Percentiles rank a stretch among this genome's conserved stretches.
These are phyloP conservation scores for Teleogryllus oceanicus DNA, from an alignment of 2,888 invertebrate genomes.

Conservation along the genomic window DNA sequence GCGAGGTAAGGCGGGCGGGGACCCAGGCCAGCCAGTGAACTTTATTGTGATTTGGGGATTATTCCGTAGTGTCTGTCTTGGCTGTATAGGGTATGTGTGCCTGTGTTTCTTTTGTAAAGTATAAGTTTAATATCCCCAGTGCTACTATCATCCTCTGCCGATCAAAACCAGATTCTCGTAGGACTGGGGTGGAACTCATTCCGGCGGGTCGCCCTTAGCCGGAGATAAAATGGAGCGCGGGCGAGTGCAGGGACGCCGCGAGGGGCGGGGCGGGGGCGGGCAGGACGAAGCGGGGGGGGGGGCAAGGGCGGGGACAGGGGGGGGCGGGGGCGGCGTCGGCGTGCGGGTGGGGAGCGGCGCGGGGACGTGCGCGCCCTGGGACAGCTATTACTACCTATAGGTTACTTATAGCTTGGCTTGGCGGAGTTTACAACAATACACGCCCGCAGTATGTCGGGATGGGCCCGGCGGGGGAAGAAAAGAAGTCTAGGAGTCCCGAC, in stretches of 20 bases:
- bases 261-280: neutral
- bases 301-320: neutral
- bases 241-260: slow-evolving; percentile 1
- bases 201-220: slow-evolving; percentile 3
- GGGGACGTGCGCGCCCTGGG: neutral
- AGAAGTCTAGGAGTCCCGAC: slow-evolving; percentile 19
- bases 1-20: slow-evolving; percentile 19
- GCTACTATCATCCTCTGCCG: slow-evolving; percentile 24
- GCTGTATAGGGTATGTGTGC: neutral
- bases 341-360: neutral
- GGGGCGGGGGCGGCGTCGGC: neutral
- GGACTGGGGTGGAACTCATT: slow-evolving; percentile 18
- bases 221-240: slow-evolving; percentile 18
- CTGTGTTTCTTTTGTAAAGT: slow-evolving; percentile 29
- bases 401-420: slow-evolving; percentile 22
- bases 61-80: slow-evolving; percentile 18
- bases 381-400: slow-evolving; percentile 28
- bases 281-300: neutral
- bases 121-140: slow-evolving; percentile 26
- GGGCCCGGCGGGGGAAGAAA: slow-evolving; percentile 21
- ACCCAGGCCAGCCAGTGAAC: slow-evolving; percentile 30
- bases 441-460: slow-evolving; percentile 25
- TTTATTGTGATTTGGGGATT: slow-evolving; percentile 31
- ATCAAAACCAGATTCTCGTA: slow-evolving; percentile 23
- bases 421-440: slow-evolving; percentile 30